These are phyloP conservation scores for Raja brachyura DNA, from an alignment of 2,113 vertebrate genomes.

Conservation along the genomic window DNA sequence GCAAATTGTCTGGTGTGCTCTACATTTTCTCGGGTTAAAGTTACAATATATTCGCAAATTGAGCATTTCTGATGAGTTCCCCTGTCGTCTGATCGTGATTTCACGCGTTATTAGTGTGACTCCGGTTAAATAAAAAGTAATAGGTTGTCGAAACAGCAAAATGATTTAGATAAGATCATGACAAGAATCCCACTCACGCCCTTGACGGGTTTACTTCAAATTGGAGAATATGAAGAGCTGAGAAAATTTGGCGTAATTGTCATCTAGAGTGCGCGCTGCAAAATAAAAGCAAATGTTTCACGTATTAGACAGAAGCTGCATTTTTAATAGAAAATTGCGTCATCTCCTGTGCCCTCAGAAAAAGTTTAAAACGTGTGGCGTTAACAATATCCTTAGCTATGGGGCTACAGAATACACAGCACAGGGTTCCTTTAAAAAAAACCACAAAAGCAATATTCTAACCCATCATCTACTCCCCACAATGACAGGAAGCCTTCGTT, in stretches of 20 bases:
- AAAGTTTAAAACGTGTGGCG: constrained; percentile 8
- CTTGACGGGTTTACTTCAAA: neutral
- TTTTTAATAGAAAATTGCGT: constrained; percentile 35
- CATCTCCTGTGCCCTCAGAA: neutral
- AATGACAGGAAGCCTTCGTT: neutral
- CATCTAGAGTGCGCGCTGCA: neutral
- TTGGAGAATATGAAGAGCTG: neutral
- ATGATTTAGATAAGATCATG: neutral
- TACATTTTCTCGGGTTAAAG: neutral
- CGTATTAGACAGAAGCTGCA: constrained; percentile 6
- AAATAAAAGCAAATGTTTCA: constrained; percentile 32
- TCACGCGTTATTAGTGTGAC: constrained; percentile 11
- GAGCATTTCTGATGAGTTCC: neutral
- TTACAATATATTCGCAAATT: neutral
- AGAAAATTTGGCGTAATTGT: neutral
- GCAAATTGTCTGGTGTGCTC: neutral
- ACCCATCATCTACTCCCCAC: neutral
- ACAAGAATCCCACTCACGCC: neutral
- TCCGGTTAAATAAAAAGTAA: neutral
- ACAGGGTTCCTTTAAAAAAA: neutral
- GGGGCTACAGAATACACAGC: neutral
- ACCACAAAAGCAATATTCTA: neutral
- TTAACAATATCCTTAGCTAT: neutral
- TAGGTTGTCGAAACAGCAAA: neutral
- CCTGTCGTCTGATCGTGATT: neutral